These are phyloP conservation scores for Bubo bubo DNA, from an alignment of 2,113 vertebrate genomes.

Conservation along the genomic window DNA sequence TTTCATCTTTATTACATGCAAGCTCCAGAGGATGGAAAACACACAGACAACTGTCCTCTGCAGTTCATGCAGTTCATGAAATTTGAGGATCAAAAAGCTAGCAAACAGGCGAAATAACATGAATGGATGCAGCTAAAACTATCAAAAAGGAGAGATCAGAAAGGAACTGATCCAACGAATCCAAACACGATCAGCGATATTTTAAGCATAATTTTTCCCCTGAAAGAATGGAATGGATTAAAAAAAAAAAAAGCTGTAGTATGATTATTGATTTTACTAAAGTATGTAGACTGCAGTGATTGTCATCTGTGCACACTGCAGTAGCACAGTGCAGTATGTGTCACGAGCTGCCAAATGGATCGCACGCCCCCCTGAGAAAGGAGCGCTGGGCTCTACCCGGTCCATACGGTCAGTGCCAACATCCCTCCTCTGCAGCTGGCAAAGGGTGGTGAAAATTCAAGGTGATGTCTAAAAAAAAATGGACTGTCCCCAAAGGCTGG, in stretches of 20 bases:
- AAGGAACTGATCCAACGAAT: not conserved
- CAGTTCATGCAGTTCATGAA: not conserved
- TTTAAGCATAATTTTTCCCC: not conserved
- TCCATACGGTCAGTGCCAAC: not conserved
- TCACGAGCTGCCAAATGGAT: fast-evolving
- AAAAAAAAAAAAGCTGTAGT: no score
- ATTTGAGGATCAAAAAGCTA: not conserved
- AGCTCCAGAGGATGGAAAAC: not conserved
- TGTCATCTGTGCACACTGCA: fast-evolving
- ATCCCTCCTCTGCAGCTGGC: not conserved
- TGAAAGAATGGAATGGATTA: not conserved
- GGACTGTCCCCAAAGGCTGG: not conserved
- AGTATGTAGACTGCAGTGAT: no score
- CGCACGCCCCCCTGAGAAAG: not conserved
- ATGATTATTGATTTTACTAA: not conserved
- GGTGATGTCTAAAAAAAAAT: not conserved
- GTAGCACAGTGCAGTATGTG: fast-evolving
- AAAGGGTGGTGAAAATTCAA: not conserved
- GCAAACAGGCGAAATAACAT: not conserved
- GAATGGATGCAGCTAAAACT: not conserved
- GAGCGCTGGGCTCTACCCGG: not conserved
- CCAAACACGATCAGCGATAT: not conserved
- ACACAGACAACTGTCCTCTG: not conserved
- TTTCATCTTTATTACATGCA: not conserved
- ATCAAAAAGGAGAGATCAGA: not conserved